Evolutionary conservation across 1,140 invertebrate species (phyloP), one percentile per base, ranked within the genome.

Genomic region (Neomicropteryx cornuta): DNA sequence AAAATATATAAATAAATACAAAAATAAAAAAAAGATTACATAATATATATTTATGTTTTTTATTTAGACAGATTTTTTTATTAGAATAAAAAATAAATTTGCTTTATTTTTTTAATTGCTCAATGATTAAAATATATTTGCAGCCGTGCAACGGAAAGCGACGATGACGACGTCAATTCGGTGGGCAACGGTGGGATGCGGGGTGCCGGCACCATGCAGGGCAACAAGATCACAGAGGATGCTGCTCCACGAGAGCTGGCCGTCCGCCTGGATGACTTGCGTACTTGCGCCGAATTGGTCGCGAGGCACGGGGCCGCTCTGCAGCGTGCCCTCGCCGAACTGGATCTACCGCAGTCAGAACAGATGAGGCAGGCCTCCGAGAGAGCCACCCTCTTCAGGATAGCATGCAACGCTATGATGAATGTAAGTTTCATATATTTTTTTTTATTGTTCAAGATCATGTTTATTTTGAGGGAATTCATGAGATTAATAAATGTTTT

Each of bases 341-440:
- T 97, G 11, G 90, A 95, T 57, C 52, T 68, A 46, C 57, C 62
- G 37, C 48, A 68, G 40, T 55, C 57, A 44, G 46, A 65, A 32
- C 60, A 54, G 4, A 76, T 79, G 18, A 80, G 84, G 61, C 76
- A 83, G 43, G 79, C 93, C 28, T 86, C 81, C 46, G 94, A 97
- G 60, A 70, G 89, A 46, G 88, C 91, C 2, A 93, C 89, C 2
- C 71, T 94, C 4, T 96, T 96, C 62, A 75, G 91, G 38, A 93
- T 97, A 53, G 89, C 93, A 11, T 88, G 90, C 21, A 92, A 83
- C 68, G 86, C 88, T 14, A 96, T 97, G 89, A 87, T 97, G 39
- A 95, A 89, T 68, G 92, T 93, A 68, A 80, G 83, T 76, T 41
- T 19, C 14, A 5, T 32, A 32, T 32, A 13, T 32, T 39, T 37